Evolutionary conservation across 2,888 invertebrate genomes (phyloP).

Genomic region (Callyntrura guangdongensis): DNA sequence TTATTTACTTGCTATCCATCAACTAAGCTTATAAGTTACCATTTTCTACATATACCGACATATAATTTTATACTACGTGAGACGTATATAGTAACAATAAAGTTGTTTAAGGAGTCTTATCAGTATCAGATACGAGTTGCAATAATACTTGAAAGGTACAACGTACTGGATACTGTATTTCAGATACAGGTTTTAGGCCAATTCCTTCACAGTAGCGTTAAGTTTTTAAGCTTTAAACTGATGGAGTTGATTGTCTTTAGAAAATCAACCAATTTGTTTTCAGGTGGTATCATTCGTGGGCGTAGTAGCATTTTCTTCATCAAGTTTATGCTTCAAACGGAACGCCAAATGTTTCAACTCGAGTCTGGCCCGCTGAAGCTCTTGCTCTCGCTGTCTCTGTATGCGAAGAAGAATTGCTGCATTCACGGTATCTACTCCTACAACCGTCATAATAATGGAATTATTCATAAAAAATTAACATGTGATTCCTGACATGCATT

Average conservation of each 20-base stretch:
- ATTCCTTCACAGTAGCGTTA: not conserved
- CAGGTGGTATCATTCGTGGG: constrained; percentile 34
- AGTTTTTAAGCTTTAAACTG: not conserved
- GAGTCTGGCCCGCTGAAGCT: constrained; percentile 71
- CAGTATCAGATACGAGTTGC: constrained; percentile 11
- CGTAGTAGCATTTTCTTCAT: constrained; percentile 52
- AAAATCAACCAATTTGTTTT: constrained; percentile 25
- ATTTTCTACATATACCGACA: too few species aligned
- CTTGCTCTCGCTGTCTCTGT: constrained; percentile 71
- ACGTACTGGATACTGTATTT: not conserved
- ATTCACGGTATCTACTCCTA: constrained; percentile 62
- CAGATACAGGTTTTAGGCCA: not conserved
- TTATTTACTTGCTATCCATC: too few species aligned
- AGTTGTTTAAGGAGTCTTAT: too few species aligned
- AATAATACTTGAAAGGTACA: not conserved
- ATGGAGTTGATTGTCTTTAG: not conserved
- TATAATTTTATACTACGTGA: too few species aligned
- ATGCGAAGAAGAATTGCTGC: constrained; percentile 70
- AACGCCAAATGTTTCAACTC: constrained; percentile 73
- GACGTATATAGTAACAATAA: too few species aligned
- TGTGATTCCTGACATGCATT: not conserved
- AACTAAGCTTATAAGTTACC: too few species aligned
- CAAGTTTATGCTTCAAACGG: constrained; percentile 71
- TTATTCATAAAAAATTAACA: not conserved
- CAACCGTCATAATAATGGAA: not conserved